A percentile compares a stretch with the other conserved stretches of the same genome.
Conservation (phyloP, 53 echinoderm and acorn worm genomes). For the Zoroaster sp. region DNA sequence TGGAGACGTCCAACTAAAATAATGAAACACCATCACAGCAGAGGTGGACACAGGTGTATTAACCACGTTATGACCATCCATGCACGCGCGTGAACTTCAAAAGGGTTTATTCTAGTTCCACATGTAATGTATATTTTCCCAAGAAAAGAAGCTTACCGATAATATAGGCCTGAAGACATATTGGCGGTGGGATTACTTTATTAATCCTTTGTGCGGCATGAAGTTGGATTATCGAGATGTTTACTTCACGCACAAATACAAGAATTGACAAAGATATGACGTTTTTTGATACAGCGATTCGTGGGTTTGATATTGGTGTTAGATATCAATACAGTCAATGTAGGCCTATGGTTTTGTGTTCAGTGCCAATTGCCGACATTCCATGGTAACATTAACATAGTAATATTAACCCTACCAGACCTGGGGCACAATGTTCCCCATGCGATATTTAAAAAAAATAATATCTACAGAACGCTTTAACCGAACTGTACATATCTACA, state of each 20-base stretch:
- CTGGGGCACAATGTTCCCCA: too few species aligned
- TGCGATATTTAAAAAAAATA: too few species aligned
- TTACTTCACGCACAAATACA: not conserved
- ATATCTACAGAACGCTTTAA: too few species aligned
- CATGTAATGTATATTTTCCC: not conserved
- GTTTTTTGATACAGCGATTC: too few species aligned
- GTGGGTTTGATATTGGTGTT: too few species aligned
- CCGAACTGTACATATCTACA: too few species aligned
- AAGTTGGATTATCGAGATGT: conserved; percentile 4
- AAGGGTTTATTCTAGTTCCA: not conserved
- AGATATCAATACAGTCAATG: too few species aligned
- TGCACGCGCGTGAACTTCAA: not conserved
- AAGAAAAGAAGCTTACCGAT: conserved; percentile 20
- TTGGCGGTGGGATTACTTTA: not conserved
- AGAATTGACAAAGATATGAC: too few species aligned
- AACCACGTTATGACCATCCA: not conserved
- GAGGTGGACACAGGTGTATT: not conserved
- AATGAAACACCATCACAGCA: not conserved
- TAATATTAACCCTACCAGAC: too few species aligned
- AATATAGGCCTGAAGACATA: conserved; percentile 20
- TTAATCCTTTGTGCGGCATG: conserved; percentile 21
- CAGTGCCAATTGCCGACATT: too few species aligned
- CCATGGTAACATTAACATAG: too few species aligned
- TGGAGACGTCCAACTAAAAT: not conserved
- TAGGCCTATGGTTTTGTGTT: too few species aligned